Evolutionary conservation across 1,140 invertebrate genomes (phyloP).

Genomic region (Heliconius hermathena): DNA sequence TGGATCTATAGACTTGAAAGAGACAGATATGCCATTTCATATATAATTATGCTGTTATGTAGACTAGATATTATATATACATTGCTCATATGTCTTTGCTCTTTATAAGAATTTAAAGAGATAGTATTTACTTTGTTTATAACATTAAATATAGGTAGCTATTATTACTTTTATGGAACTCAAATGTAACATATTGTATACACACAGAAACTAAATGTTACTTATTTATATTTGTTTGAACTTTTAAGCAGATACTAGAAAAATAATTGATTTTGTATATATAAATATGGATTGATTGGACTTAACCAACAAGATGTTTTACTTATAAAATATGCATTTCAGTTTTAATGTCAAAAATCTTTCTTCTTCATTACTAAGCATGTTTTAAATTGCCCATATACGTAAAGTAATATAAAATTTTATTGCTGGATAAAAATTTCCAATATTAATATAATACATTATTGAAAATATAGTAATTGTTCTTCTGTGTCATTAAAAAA

Average conservation of each 20-base stretch:
- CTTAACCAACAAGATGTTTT: neutral
- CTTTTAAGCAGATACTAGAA: neutral
- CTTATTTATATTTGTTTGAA: neutral
- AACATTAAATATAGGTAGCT: neutral
- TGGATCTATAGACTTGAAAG: conserved; percentile 77
- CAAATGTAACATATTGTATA: neutral
- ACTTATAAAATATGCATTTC: neutral
- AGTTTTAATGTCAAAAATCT: too few relatives aligned
- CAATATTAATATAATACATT: too few relatives aligned
- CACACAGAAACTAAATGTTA: neutral
- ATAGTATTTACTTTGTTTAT: neutral
- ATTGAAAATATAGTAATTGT: too few relatives aligned
- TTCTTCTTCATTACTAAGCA: too few relatives aligned
- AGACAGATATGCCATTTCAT: conserved; percentile 67
- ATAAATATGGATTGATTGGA: too few relatives aligned
- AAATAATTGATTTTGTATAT: neutral
- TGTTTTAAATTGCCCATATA: too few relatives aligned
- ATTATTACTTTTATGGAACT: neutral
- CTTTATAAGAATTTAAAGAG: neutral
- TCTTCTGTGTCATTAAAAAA: too few relatives aligned
- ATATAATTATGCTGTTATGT: conserved; percentile 39
- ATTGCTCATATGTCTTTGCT: neutral
- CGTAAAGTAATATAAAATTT: too few relatives aligned
- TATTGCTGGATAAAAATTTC: too few relatives aligned
- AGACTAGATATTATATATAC: neutral